Conservation (phyloP, 2,797 vertebrate species). For the Nasua narica region DNA sequence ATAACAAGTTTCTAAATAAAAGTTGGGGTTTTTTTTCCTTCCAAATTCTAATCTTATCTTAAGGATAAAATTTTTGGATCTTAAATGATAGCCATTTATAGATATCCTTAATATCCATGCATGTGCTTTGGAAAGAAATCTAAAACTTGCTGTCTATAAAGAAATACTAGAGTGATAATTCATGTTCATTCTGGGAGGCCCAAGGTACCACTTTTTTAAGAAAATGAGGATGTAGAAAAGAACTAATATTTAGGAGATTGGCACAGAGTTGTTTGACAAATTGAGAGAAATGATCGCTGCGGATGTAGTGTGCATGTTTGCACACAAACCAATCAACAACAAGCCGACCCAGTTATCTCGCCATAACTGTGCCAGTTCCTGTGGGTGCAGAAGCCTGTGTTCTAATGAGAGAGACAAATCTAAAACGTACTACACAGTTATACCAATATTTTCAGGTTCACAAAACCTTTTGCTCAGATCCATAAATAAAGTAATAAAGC, state of each 20-base stretch:
- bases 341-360: not conserved
- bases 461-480: not conserved
- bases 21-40: not conserved
- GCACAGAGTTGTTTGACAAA: not conserved
- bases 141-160: constrained; percentile 37
- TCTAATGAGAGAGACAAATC: not conserved
- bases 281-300: not conserved
- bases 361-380: not conserved
- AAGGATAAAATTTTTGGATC: constrained; percentile 53
- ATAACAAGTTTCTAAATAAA: constrained; percentile 40
- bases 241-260: constrained; percentile 15
- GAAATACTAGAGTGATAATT: constrained; percentile 39
- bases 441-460: not conserved
- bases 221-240: constrained; percentile 15
- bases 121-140: constrained; percentile 59
- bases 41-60: constrained; percentile 35
- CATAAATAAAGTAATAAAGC: not conserved
- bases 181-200: constrained; percentile 39
- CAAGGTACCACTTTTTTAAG: constrained; percentile 17
- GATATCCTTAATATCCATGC: constrained; percentile 56
- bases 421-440: not conserved
- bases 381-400: not conserved
- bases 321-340: not conserved
- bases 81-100: constrained; percentile 65
- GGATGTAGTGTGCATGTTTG: not conserved